Conservation (phyloP, 2,113 vertebrate species). For the Indicator maculatus region DNA sequence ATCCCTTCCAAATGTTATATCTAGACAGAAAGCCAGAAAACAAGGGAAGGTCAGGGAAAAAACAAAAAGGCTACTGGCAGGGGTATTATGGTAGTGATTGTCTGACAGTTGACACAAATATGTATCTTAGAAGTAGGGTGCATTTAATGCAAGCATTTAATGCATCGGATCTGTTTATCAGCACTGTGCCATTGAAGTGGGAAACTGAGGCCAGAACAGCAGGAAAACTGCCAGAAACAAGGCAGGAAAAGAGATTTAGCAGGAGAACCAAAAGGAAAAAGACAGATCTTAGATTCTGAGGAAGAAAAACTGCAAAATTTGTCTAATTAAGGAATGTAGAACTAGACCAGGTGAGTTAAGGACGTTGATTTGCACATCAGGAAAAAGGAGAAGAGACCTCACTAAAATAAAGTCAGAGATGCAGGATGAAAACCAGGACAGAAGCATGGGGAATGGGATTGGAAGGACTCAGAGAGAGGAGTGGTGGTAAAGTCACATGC, state of each 20-base stretch:
- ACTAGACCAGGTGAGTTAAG: constrained; percentile 64
- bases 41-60: neutral
- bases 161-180: neutral
- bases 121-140: neutral
- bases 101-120: neutral
- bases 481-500: neutral
- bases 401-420: constrained; percentile 58
- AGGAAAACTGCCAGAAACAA: neutral
- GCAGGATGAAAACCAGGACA: constrained; percentile 51
- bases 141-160: neutral
- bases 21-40: neutral
- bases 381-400: constrained; percentile 53
- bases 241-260: neutral
- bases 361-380: constrained; percentile 42
- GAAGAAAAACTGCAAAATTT: constrained; percentile 30
- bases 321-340: constrained; percentile 65
- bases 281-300: neutral
- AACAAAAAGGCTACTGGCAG: neutral
- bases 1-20: neutral
- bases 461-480: constrained; percentile 41
- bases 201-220: neutral
- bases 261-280: neutral
- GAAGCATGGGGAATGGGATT: constrained; percentile 47
- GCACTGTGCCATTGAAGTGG: neutral
- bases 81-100: neutral